Base-by-base conservation (phyloP, 2,113 vertebrate genomes). In the Callocephalon fimbriatum region DNA sequence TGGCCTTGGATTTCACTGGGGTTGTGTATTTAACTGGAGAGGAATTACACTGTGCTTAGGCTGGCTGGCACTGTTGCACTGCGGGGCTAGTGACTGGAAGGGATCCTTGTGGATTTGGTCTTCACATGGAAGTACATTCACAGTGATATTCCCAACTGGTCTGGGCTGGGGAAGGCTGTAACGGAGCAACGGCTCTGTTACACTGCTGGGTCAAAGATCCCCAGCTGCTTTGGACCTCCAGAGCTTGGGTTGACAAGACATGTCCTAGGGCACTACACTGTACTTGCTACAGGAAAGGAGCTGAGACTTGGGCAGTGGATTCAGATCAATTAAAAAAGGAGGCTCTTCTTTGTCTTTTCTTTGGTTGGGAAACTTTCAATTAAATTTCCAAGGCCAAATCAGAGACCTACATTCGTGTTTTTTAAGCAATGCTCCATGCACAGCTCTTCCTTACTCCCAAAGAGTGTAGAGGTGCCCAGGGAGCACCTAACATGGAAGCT, bases 1-100 rank as follows among this genome's bases (percentile, higher is more conserved):
- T 79, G 63, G 78, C 84, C 40, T 93, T 93, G 13, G 47, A 63
- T 72, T 95, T 90, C 82, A 66, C 56, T 79, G 59, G 27, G 14
- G 61, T 76, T 83, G 29, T 38, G 37, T 67, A 47, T 81, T 91
- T 93, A 71, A 66, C 62, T 74, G 58, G 44, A 68, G 51, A 40
- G 70, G 65, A 77, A 91, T 93, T 37, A 83, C 92, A 95, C 59
- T 45, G 29, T 5, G 3, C 67, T 93, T 31, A 62, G 54, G 65
- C 23, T 17, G 67, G 54, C 77, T 54, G 67, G 85, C 77, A 59
- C 26, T 65, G 51, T 78, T 73, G 25, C 56, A 44, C 47, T 0
- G 9, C 7, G 32, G 76, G 70, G 61, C 29, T 44, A 66, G 44
- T 9, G 56, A 14, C 12, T 32, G 53, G 68, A 85, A 63, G 0